Evolutionary conservation across 1,140 invertebrate genomes (phyloP).

Genomic region (Metaphire vulgaris): DNA sequence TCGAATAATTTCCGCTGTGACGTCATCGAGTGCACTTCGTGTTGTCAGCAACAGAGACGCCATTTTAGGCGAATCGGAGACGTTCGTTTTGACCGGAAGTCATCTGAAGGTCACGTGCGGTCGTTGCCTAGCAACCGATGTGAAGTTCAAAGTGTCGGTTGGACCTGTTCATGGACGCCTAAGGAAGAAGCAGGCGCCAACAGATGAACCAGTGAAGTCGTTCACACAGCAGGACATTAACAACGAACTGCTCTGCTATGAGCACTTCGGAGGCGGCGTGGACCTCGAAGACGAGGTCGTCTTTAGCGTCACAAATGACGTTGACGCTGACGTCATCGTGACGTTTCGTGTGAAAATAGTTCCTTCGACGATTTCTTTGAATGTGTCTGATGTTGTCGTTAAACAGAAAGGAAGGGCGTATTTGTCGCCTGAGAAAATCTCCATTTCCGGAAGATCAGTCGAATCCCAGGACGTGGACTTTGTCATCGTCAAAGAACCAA

Average conservation of each 20-base stretch:
- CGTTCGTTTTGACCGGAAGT: conserved; percentile 37
- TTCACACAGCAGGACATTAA: conserved; percentile 82
- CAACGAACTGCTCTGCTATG: conserved; percentile 70
- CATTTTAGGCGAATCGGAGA: conserved; percentile 34
- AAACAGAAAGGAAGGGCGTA: conserved; percentile 62
- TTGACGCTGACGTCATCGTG: conserved; percentile 53
- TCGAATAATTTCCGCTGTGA: conserved; percentile 7
- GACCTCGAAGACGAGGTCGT: conserved; percentile 62
- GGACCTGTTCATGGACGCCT: conserved; percentile 69
- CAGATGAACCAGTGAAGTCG: conserved; percentile 29
- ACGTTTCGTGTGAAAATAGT: conserved; percentile 53
- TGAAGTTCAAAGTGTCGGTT: conserved; percentile 68
- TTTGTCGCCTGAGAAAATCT: conserved; percentile 45
- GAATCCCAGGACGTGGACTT: conserved; percentile 68
- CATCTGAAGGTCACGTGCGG: conserved; percentile 39
- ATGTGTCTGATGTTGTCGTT: conserved; percentile 46
- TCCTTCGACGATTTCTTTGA: conserved; percentile 44
- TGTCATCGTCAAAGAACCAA: conserved; percentile 64
- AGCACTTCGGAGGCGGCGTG: conserved; percentile 46
- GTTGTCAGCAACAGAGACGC: conserved; percentile 41
- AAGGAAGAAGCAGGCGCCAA: background rate
- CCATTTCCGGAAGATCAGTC: conserved; percentile 58
- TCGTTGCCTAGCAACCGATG: conserved; percentile 48
- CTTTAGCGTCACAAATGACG: conserved; percentile 84
- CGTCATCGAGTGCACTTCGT: conserved; percentile 38